Percentiles rank a stretch among this genome's conserved stretches.
phyloP scores from a whole-genome alignment of 1,140 invertebrate species.

The Lysiphlebus fabarum region DNA sequence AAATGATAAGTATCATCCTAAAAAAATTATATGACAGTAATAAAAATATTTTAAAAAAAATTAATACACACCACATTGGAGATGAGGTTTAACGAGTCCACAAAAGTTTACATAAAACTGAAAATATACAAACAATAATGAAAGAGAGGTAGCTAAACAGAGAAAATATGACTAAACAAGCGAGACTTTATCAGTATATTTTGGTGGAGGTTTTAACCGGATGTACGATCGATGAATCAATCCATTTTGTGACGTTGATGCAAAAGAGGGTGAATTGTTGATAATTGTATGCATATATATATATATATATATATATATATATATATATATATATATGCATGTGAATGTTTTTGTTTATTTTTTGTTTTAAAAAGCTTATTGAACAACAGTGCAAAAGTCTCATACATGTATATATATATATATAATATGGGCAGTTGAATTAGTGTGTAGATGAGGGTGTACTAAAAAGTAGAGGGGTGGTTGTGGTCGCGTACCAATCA shows the following conservation, averaged over 20 bases:
- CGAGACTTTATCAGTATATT: constrained; percentile 31
- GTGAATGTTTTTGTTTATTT: constrained; percentile 1
- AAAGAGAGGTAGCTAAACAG: neutral
- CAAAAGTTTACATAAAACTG: neutral
- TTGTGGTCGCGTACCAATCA: constrained; percentile 36
- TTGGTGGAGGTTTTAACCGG: constrained; percentile 21
- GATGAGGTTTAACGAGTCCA: neutral
- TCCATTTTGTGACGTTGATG: constrained; percentile 46
- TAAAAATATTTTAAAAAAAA: no score
- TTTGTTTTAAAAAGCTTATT: constrained; percentile 14
- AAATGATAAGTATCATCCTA: no score
- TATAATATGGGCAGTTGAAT: constrained; percentile 3
- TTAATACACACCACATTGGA: no score
- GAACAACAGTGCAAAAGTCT: no score
- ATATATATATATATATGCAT: no score
- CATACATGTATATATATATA: neutral
- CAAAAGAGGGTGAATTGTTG: constrained; percentile 26
- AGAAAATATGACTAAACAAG: constrained; percentile 9
- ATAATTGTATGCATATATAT: neutral
- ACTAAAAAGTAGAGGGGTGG: constrained; percentile 32
- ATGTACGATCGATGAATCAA: constrained; percentile 48
- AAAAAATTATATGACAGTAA: no score
- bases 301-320: no score
- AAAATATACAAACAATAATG: neutral
- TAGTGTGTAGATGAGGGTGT: constrained; percentile 30